Conservation (phyloP, 1,140 invertebrate genomes). For the Dryas iulia region DNA sequence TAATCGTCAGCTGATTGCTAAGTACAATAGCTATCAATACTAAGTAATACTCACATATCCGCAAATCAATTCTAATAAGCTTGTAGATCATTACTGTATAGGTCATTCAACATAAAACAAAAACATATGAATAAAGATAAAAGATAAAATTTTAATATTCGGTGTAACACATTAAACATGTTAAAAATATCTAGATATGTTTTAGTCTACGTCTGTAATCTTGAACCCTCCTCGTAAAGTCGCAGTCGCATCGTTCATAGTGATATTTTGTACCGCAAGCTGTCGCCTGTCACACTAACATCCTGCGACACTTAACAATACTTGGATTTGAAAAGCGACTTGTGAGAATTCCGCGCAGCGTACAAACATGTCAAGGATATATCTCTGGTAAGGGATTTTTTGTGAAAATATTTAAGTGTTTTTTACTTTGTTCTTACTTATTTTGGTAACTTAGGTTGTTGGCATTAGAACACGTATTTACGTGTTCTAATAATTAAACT, state of each 20-base stretch:
- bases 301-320: background rate
- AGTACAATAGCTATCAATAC: no score
- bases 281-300: slow-evolving; percentile 1
- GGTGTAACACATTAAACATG: background rate
- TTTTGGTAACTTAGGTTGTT: no score
- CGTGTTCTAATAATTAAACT: no score
- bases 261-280: background rate
- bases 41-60: no score
- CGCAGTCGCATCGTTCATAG: background rate
- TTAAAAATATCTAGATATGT: no score
- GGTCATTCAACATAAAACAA: no score
- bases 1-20: no score
- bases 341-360: background rate
- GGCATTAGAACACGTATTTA: no score
- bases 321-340: background rate
- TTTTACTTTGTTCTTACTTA: background rate
- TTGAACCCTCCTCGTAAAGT: background rate
- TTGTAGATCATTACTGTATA: no score
- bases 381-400: background rate
- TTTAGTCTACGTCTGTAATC: background rate
- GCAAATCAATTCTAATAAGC: no score
- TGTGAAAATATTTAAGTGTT: background rate
- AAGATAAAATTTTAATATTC: no score
- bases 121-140: no score
- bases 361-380: background rate